Evolutionary conservation across 1,140 invertebrate genomes (phyloP).

Genomic region (Formica selysi): DNA sequence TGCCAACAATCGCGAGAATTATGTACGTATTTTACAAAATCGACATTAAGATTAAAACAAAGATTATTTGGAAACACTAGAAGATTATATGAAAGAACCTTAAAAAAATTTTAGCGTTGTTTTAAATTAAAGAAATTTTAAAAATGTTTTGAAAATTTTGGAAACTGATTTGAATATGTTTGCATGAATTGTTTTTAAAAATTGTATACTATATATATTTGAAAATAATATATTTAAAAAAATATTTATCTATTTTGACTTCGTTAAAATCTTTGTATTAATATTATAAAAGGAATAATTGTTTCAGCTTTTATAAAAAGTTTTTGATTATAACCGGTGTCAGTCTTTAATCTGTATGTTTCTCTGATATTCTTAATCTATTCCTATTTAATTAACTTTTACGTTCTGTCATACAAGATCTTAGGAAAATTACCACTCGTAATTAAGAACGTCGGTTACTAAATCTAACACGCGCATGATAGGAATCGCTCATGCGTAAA

Average conservation of each 20-base stretch:
- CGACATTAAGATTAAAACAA: not conserved
- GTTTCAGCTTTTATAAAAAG: not conserved
- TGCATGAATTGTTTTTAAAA: not conserved
- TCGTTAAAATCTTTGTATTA: not conserved
- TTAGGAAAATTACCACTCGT: slow-evolving; percentile 15
- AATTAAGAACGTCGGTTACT: slow-evolving; percentile 35
- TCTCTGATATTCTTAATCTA: not conserved
- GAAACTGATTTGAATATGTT: not conserved
- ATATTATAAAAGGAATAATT: not conserved
- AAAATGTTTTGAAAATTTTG: no score
- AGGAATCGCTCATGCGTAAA: slow-evolving; percentile 30
- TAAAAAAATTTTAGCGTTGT: not conserved
- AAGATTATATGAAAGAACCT: not conserved
- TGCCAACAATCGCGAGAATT: not conserved
- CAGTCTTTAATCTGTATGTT: not conserved
- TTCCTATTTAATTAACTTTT: slow-evolving; percentile 32
- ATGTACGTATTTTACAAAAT: not conserved
- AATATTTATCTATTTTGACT: not conserved
- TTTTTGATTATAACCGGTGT: not conserved
- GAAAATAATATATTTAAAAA: not conserved
- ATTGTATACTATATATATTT: not conserved
- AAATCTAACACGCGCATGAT: slow-evolving; percentile 32
- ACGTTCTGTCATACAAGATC: not conserved
- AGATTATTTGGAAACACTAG: not conserved
- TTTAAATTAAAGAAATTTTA: not conserved